Conservation (phyloP, 2,113 vertebrate species). For the Caranx ignobilis region DNA sequence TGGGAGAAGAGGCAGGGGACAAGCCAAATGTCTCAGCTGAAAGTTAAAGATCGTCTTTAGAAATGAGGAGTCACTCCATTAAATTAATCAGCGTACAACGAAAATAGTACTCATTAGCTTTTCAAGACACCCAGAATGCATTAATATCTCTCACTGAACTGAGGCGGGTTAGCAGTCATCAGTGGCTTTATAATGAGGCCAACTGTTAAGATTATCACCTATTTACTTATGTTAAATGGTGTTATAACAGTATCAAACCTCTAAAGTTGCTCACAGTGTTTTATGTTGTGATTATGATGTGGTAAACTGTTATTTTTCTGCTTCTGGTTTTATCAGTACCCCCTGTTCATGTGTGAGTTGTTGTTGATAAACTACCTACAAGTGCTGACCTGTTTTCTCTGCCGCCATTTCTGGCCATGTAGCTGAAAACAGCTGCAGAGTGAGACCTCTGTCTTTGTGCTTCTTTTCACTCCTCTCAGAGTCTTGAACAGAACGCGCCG, state of each 20-base stretch:
- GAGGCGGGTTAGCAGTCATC: not conserved
- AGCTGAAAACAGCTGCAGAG: constrained; percentile 3
- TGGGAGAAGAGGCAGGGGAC: not conserved
- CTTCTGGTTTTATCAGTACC: too few relatives aligned
- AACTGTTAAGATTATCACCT: not conserved
- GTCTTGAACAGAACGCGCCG: constrained; percentile 67
- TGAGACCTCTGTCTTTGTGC: constrained; percentile 35
- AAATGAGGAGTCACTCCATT: accelerated
- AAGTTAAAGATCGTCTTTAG: constrained; percentile 28
- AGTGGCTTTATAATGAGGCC: not conserved
- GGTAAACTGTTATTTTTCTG: not conserved
- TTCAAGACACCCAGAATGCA: not conserved
- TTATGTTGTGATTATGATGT: too few relatives aligned
- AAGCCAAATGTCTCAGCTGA: not conserved
- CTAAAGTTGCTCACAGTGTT: too few relatives aligned
- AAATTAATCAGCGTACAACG: not conserved
- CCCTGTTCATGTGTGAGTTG: too few relatives aligned
- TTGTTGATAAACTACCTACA: not conserved
- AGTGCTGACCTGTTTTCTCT: not conserved
- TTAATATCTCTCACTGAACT: not conserved
- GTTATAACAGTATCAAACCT: too few relatives aligned
- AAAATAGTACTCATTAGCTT: not conserved
- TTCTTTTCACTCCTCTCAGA: not conserved
- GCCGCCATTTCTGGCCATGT: not conserved
- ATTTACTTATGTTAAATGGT: too few relatives aligned